phyloP scores from a whole-genome alignment of 2,113 vertebrate genomes.

The Aptenodytes patagonicus region DNA sequence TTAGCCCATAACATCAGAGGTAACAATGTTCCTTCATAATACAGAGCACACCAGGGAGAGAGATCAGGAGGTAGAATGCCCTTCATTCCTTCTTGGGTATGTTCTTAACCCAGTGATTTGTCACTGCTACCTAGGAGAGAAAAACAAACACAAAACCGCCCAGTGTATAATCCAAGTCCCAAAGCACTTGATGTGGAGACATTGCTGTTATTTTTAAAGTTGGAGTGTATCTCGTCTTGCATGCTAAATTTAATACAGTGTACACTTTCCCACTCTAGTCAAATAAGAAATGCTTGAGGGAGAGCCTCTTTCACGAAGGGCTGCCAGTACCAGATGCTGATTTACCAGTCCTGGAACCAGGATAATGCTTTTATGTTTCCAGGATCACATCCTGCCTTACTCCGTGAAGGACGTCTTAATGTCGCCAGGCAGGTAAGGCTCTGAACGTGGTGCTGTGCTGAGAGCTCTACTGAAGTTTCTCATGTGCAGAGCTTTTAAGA shows the following conservation, averaged over 20 bases:
- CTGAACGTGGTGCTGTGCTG: background rate
- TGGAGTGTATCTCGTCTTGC: conserved; percentile 30
- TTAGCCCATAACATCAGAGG: background rate
- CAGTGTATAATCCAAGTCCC: conserved; percentile 8
- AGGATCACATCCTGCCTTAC: background rate
- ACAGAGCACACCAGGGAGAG: background rate
- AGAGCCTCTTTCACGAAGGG: background rate
- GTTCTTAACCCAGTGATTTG: conserved; percentile 12
- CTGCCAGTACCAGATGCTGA: background rate
- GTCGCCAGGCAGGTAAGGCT: background rate
- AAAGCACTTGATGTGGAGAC: conserved; percentile 39
- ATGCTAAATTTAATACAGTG: conserved; percentile 24
- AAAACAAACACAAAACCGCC: conserved; percentile 1
- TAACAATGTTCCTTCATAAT: background rate
- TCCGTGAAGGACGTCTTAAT: background rate
- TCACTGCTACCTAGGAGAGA: conserved; percentile 38
- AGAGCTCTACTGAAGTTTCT: background rate
- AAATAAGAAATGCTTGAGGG: conserved; percentile 41
- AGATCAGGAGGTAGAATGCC: background rate
- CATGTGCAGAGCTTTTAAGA: background rate
- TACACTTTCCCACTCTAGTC: background rate
- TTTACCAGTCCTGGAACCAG: background rate
- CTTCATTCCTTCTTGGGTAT: background rate
- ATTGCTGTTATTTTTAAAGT: conserved; percentile 36
- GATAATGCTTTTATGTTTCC: background rate